These are phyloP conservation scores for Montipora sp. DNA, from an alignment of 64 coral and sea anemone species.

Conservation along the genomic window DNA sequence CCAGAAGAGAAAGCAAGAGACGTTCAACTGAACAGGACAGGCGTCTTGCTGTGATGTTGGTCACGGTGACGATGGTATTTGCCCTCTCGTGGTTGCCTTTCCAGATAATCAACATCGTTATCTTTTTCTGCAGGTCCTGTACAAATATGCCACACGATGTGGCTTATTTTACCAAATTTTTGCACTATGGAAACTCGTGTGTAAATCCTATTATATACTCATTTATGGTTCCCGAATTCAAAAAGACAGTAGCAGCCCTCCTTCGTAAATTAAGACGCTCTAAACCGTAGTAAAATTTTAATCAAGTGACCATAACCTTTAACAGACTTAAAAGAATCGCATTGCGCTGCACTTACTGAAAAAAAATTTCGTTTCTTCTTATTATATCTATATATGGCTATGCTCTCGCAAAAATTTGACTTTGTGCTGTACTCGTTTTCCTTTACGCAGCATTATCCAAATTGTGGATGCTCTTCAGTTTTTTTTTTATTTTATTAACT, in stretches of 20 bases:
- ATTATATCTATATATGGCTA: too few relatives aligned
- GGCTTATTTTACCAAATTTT: slow-evolving; percentile 77
- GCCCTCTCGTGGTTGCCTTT: slow-evolving; percentile 90
- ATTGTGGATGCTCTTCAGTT: too few relatives aligned
- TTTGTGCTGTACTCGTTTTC: too few relatives aligned
- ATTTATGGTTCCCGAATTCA: slow-evolving; percentile 88
- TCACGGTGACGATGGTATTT: slow-evolving; percentile 75
- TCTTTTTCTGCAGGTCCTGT: slow-evolving; percentile 82
- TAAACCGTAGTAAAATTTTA: not conserved
- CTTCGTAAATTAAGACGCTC: slow-evolving; percentile 16
- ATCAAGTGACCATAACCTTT: not conserved
- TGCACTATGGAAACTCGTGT: slow-evolving; percentile 86
- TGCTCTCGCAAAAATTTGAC: too few relatives aligned
- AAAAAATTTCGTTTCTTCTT: too few relatives aligned
- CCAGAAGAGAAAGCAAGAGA: slow-evolving; percentile 60
- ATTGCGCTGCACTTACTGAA: too few relatives aligned
- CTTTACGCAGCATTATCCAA: too few relatives aligned
- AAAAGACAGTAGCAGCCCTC: slow-evolving; percentile 58
- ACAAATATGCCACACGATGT: slow-evolving; percentile 68
- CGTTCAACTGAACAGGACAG: slow-evolving; percentile 73
- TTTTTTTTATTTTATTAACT: too few relatives aligned
- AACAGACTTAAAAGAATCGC: too few relatives aligned
- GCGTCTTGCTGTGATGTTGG: slow-evolving; percentile 79
- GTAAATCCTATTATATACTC: slow-evolving; percentile 92
- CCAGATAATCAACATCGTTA: slow-evolving; percentile 80